Evolutionary conservation across 2,888 invertebrate genomes (phyloP), one percentile per base, ranked within the genome.

Genomic region (Aelia acuminata): DNA sequence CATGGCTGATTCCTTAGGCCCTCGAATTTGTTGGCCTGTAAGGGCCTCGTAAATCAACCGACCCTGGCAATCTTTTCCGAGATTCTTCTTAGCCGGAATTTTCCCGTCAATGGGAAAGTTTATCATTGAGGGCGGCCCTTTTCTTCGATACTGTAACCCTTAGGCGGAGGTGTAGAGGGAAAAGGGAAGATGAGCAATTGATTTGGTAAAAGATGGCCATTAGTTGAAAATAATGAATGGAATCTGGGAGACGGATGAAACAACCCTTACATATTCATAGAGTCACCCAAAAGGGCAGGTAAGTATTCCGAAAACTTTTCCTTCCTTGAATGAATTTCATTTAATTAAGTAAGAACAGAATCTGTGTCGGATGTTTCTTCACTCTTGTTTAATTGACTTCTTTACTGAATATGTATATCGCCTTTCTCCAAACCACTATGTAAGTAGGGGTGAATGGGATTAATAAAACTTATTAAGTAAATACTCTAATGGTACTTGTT

Each of bases 81-180:
- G 18, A 31, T 43, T 80, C 22, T 43, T 80, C 43, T n/a, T 1
- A 1, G 39, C 80, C n/a, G 8, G 7, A n/a, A 80, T 43, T 80
- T 80, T 80, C 80, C 80, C 80, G 80, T 80, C 80, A 80, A 80
- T 80, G 80, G 43, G 22, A 80, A 80, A 80, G 39, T 80, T 80
- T 80, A 80, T 80, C 80, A 80, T 80, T 80, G 39, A 80, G 39
- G 31, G n/a, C n/a, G 4, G 18, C 31, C 13, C 39, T 20, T 50
- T 80, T 80, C 43, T 80, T 43, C 43, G 80, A 80, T 80, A 22
- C 35, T 75, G 0, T 39, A 35, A 75, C 75, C 75, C 39, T 26
- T 63, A 18, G 4, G 15, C 4, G 31, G 13, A 7, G 18, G 31
- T 11, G 15, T 7, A 4, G 2, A 31, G 63, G 15, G 63, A 18